phyloP scores from a whole-genome alignment of 2,113 vertebrate genomes.

The Mesocricetus auratus region DNA sequence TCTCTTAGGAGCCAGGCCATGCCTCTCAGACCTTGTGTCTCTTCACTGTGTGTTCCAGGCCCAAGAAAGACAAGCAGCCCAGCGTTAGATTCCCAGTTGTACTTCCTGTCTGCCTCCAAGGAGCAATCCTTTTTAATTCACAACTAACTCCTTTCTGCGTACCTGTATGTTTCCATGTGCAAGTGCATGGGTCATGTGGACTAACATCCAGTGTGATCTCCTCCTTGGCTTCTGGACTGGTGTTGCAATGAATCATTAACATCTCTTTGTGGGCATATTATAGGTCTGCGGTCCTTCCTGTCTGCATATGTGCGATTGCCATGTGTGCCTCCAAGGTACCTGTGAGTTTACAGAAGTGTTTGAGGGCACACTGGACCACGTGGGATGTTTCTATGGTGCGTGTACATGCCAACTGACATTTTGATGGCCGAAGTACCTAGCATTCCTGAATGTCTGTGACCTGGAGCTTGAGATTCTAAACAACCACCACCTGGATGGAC shows the following conservation, averaged over 20 bases:
- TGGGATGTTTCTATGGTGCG: no score
- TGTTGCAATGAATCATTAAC: no score
- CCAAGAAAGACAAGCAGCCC: background rate
- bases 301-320: no score
- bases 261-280: background rate
- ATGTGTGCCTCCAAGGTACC: background rate
- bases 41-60: background rate
- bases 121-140: no score
- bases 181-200: accelerated
- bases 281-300: background rate
- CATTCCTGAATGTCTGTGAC: no score
- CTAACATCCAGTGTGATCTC: background rate
- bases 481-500: accelerated
- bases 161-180: background rate
- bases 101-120: background rate
- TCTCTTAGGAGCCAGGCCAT: no score
- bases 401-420: no score
- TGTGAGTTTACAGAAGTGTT: background rate
- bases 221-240: no score
- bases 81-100: background rate
- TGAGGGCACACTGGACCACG: background rate
- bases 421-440: no score
- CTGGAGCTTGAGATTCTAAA: background rate
- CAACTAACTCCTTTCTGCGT: no score
- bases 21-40: background rate